Percentiles rank a stretch among this genome's conserved stretches.
These are phyloP conservation scores for Chionoecetes opilio DNA, from an alignment of 1,140 invertebrate species.

Conservation along the genomic window DNA sequence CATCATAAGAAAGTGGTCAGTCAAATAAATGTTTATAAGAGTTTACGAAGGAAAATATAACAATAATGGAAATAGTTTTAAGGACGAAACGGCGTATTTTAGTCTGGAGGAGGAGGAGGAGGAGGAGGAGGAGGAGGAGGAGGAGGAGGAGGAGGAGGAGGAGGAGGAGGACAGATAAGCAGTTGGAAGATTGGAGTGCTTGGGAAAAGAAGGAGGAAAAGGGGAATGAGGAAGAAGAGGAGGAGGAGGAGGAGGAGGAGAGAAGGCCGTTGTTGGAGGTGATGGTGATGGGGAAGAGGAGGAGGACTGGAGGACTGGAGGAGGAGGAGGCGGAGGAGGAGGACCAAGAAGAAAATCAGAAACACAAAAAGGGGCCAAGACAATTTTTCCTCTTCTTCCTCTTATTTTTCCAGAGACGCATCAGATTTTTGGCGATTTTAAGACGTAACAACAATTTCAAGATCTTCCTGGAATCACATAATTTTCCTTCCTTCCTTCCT, in stretches of 20 bases:
- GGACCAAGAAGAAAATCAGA: neutral
- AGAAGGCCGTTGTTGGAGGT: neutral
- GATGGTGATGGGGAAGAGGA: neutral
- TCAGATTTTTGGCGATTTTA: too few species aligned
- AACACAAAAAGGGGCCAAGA: too few species aligned
- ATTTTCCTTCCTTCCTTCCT: neutral
- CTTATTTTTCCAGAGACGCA: too few species aligned
- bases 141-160: slow-evolving; percentile 18
- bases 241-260: slow-evolving; percentile 17
- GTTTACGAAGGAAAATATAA: neutral
- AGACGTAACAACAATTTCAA: too few species aligned
- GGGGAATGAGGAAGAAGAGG: neutral
- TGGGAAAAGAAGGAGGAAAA: slow-evolving; percentile 11
- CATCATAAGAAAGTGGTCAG: neutral
- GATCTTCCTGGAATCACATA: neutral
- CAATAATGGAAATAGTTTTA: neutral
- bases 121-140: slow-evolving; percentile 13
- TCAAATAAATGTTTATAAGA: neutral
- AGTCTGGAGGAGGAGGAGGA: neutral
- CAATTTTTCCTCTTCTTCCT: too few species aligned
- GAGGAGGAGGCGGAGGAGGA: neutral
- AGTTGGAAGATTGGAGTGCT: neutral
- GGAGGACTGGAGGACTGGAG: neutral
- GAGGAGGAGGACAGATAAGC: neutral
- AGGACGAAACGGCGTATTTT: neutral